These are phyloP conservation scores for Paralvinella palmiformis DNA, from an alignment of 1,140 invertebrate species.

Conservation along the genomic window DNA sequence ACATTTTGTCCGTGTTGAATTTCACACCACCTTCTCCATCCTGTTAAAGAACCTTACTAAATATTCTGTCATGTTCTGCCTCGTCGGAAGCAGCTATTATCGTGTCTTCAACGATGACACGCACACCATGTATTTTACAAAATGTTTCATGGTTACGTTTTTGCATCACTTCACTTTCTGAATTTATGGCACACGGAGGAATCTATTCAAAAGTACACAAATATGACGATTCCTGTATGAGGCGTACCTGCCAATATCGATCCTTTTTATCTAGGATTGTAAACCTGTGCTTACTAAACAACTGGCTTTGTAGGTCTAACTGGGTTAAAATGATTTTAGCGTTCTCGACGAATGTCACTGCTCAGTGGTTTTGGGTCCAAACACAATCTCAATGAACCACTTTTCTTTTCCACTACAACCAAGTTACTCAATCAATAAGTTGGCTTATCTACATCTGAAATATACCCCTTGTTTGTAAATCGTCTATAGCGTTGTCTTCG, in stretches of 20 bases:
- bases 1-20: slow-evolving; percentile 40
- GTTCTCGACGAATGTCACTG: background rate
- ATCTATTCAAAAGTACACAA: slow-evolving; percentile 11
- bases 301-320: slow-evolving; percentile 2
- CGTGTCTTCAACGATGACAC: slow-evolving; percentile 11
- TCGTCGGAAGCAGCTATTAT: slow-evolving; percentile 7
- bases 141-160: background rate
- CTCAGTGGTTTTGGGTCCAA: slow-evolving; percentile 5
- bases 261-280: slow-evolving; percentile 12
- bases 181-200: slow-evolving; percentile 9
- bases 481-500: too few species aligned
- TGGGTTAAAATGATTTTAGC: slow-evolving; percentile 3
- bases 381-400: background rate
- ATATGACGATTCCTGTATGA: slow-evolving; percentile 4
- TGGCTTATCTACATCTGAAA: background rate
- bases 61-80: slow-evolving; percentile 1
- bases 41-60: too few species aligned
- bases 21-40: slow-evolving; percentile 37
- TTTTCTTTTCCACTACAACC: background rate
- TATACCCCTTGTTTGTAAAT: too few species aligned
- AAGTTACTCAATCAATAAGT: background rate
- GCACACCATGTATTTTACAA: background rate
- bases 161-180: slow-evolving; percentile 8
- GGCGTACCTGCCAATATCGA: slow-evolving; percentile 9
- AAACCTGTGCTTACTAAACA: slow-evolving; percentile 1